Base-by-base conservation (phyloP, 2,797 vertebrate genomes). In the Acridotheres tristis region DNA sequence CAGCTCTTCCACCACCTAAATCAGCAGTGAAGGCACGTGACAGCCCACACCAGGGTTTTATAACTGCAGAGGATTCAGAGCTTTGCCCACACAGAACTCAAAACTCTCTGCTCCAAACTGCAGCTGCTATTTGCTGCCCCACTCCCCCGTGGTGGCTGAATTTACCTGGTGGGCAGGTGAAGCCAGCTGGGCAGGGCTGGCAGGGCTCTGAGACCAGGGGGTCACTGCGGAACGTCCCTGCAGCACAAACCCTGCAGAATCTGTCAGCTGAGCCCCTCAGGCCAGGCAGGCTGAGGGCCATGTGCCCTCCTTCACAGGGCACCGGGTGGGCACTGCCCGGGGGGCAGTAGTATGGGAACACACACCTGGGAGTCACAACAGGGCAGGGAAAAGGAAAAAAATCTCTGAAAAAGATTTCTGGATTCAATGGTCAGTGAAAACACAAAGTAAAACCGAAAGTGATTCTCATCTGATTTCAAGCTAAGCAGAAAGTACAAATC, bases 271-370 rank as follows among this genome's bases (percentile, higher is more conserved):
- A 98, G 88, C 97, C 98, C 85, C 99, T 98, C 18, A 98, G 97
- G 27, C 98, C 97, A 2, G 97, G 98, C 58, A 88, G 96, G 78
- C 98, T 98, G 86, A 99, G 96, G 57, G 99, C 98, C 97, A 98
- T 98, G 11, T 95, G 98, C 23, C 99, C 99, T 32, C 98, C 99
- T 12, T 97, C 92, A 32, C 99, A 99, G 1, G 97, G 95, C 74
- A 85, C 96, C 3, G 98, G 97, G 7, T 72, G 79, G 50, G 98
- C 97, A 88, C 98, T 99, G 93, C 98, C 99, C 23, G 79, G 92
- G 23, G 98, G 98, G 89, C 99, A 99, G 96, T 98, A 99, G 96
- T 98, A 97, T 22, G 99, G 99, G 93, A 99, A 99, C 22, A 78
- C 83, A 86, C 99, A 99, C 67, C 99, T 99, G 98, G 51, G 93